Evolutionary conservation across 2,888 invertebrate species (phyloP).

Genomic region (Diplazon laetatorius): DNA sequence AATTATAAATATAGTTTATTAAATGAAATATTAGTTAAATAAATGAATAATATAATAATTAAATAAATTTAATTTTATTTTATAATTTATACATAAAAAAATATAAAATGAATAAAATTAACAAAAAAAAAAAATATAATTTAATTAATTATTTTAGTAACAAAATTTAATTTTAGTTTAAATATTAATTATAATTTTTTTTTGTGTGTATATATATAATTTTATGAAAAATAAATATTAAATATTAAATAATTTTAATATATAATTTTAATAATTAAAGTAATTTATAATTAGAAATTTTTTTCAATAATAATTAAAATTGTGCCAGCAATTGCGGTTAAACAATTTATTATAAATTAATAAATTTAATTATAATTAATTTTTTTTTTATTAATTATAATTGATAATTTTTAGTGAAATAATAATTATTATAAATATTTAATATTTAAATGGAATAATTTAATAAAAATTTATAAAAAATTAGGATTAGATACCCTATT

Average conservation of each 20-base stretch:
- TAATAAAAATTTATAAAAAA: conserved; percentile 77
- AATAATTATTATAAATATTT: conserved; percentile 78
- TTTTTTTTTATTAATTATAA: conserved; percentile 77
- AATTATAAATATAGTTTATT: too few species aligned
- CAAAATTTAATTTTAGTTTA: conserved; percentile 75
- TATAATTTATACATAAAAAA: background rate
- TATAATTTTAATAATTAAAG: conserved; percentile 82
- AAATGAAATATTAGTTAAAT: conserved; percentile 70
- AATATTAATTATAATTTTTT: conserved; percentile 82
- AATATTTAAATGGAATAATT: conserved; percentile 32
- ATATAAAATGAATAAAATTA: conserved; percentile 25
- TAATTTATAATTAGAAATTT: conserved; percentile 86
- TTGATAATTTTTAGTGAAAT: conserved; percentile 81
- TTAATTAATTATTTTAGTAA: conserved; percentile 69
- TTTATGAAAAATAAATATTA: conserved; percentile 82
- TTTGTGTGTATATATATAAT: conserved; percentile 83
- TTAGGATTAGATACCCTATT: conserved; percentile 89
- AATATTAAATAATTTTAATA: conserved; percentile 80
- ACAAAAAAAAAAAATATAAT: conserved; percentile 71
- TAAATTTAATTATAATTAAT: conserved; percentile 79
- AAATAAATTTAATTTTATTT: background rate
- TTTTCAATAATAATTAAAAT: conserved; percentile 85
- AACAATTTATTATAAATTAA: conserved; percentile 85
- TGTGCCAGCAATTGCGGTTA: conserved; percentile 90
- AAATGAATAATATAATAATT: conserved; percentile 56